Base-by-base conservation (phyloP, 2,113 vertebrate genomes). In the Sinocyclocheilus anshuiensis region DNA sequence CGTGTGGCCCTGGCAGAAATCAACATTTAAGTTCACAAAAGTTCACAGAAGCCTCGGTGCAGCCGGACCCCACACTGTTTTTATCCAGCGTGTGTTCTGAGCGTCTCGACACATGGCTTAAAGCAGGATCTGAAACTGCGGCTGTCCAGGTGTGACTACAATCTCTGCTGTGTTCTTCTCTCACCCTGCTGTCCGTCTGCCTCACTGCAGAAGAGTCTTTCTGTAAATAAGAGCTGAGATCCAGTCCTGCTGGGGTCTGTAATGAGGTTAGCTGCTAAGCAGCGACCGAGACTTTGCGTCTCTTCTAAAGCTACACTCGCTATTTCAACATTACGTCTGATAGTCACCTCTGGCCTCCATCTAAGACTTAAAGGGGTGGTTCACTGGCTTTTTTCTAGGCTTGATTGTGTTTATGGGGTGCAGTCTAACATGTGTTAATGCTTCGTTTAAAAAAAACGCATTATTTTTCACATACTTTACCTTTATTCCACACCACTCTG, bases 121-220 rank as follows among this genome's bases (percentile, higher is more conserved):
- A 82, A 65, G 80, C 63, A 82, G 80, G 80, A 82, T 69, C 59
- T 69, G 80, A 82, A 82, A 82, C 80, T 71, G 45, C 0, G 29
- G 63, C 9, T 50, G 18, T 53, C 76, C 80, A 71, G 80, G 80
- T 82, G 63, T 53, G 26, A 29, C 45, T 69, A 69, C 63, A 71
- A 71, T 67, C 61, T 71, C 59, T 67, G 39, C 65, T 67, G 7
- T 24, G 59, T 65, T 48, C 8, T 45, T 48, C n/a, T 81, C 39
- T 67, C 61, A 65, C 36, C 12, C 36, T 11, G 78, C 78, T 81
- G 57, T 65, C 79, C 61, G 57, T 65, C 59, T 81, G 59, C n/a
- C 20, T n/a, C 12, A n/a, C 20, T 61, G 33, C 53, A 61, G n/a
- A 63, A 80, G 29, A n/a, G 55, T n/a, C 57, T 80, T 36, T 24